Conservation (phyloP, 1,140 invertebrate genomes). For the Lasioglossum albipes region DNA sequence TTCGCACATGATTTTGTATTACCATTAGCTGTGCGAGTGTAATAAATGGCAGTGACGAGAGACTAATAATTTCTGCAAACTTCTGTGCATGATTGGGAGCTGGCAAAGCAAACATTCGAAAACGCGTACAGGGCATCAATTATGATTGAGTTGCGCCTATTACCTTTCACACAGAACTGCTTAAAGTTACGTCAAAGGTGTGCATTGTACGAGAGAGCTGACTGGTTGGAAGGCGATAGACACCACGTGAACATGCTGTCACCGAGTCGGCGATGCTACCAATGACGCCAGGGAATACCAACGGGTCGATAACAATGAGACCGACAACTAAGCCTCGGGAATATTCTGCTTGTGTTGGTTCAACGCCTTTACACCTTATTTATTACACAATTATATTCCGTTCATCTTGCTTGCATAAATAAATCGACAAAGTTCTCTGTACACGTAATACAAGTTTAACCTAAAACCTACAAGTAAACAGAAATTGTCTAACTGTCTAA, state of each 20-base stretch:
- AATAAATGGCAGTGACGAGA: background rate
- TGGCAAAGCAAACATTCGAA: background rate
- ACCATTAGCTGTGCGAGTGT: background rate
- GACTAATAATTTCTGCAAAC: background rate
- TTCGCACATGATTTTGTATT: too few relatives aligned
- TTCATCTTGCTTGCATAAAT: background rate
- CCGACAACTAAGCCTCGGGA: conserved; percentile 50
- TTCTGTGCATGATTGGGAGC: background rate
- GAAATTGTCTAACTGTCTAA: too few relatives aligned
- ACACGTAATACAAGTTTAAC: too few relatives aligned
- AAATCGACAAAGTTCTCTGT: too few relatives aligned
- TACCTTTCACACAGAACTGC: conserved; percentile 51
- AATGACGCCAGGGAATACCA: conserved; percentile 55
- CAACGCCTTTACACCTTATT: background rate
- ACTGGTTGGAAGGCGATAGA: conserved; percentile 54
- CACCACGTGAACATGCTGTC: conserved; percentile 55
- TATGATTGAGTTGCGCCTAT: conserved; percentile 34
- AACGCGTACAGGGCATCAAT: conserved; percentile 13
- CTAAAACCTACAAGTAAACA: too few relatives aligned
- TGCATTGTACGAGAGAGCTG: conserved; percentile 55
- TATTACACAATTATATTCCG: background rate
- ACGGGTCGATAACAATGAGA: conserved; percentile 64
- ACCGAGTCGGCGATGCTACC: conserved; percentile 33
- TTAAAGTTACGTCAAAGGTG: conserved; percentile 52
- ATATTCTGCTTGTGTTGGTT: conserved; percentile 42